These are phyloP conservation scores for Thymelicus acteon DNA, from an alignment of 2,888 invertebrate genomes.

Conservation along the genomic window DNA sequence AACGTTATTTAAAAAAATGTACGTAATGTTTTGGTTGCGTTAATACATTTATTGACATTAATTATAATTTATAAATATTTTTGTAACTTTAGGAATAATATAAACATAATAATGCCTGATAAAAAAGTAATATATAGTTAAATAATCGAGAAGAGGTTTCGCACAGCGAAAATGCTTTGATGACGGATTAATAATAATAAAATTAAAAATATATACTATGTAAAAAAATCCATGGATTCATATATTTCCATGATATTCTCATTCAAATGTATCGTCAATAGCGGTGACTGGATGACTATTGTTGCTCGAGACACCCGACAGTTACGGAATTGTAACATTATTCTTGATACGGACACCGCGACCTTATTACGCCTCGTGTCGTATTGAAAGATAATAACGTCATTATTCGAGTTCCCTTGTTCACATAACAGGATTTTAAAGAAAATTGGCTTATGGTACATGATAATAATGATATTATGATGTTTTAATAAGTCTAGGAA, in stretches of 20 bases:
- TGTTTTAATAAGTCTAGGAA: no score
- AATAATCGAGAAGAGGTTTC: no score
- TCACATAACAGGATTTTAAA: slow-evolving; percentile 1
- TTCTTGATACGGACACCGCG: slow-evolving; percentile 13
- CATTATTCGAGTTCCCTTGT: slow-evolving; percentile 13
- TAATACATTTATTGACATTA: no score
- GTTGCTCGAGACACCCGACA: slow-evolving; percentile 1
- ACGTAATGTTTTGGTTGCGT: no score
- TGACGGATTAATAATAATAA: no score
- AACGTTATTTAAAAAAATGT: no score
- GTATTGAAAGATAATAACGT: slow-evolving; percentile 22
- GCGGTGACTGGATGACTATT: slow-evolving; percentile 5
- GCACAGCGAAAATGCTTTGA: no score
- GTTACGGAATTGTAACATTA: slow-evolving; percentile 21
- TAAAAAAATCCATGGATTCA: background rate
- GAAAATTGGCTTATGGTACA: slow-evolving; percentile 5
- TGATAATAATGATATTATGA: slow-evolving; percentile 1
- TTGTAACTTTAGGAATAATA: no score
- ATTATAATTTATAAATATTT: no score
- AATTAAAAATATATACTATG: background rate
- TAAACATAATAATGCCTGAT: no score
- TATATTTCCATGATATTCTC: background rate
- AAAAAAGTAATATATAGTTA: no score
- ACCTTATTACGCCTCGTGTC: slow-evolving; percentile 13
- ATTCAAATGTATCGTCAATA: background rate